A percentile compares a stretch with the other conserved stretches of the same genome.
Conservation (phyloP, 2,797 vertebrate genomes). For the Poecilia velifera region DNA sequence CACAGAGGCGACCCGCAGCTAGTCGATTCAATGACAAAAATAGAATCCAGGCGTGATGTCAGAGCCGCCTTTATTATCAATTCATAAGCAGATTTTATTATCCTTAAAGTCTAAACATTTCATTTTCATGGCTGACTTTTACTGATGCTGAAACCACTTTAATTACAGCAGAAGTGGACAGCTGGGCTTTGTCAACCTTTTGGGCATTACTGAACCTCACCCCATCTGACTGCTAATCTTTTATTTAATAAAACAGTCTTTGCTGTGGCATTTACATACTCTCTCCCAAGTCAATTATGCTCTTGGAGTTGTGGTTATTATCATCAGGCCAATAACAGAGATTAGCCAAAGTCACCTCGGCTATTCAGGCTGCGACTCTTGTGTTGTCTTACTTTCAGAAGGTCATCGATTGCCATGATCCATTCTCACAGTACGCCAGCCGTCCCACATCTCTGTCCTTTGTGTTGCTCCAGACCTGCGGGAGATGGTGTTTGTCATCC, state of each 20-base stretch:
- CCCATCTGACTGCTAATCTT: constrained; percentile 60
- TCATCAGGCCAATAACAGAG: constrained; percentile 59
- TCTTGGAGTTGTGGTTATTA: constrained; percentile 61
- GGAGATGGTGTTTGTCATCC: constrained; percentile 93
- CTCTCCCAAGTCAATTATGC: constrained; percentile 61
- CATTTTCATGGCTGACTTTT: constrained; percentile 19
- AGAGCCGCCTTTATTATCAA: constrained; percentile 9
- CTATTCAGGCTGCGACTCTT: constrained; percentile 47
- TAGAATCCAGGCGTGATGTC: constrained; percentile 29
- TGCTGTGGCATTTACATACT: constrained; percentile 63
- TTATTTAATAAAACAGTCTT: constrained; percentile 58
- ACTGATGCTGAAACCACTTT: constrained; percentile 33
- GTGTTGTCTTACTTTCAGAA: constrained; percentile 56
- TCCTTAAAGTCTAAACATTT: constrained; percentile 24
- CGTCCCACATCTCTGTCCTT: constrained; percentile 51
- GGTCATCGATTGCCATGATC: constrained; percentile 63
- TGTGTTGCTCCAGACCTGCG: constrained; percentile 85
- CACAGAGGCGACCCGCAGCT: constrained; percentile 38
- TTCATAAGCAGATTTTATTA: constrained; percentile 36
- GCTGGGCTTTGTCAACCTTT: constrained; percentile 55
- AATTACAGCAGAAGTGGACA: constrained; percentile 41
- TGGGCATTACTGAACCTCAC: constrained; percentile 34
- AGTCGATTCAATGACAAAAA: constrained; percentile 26
- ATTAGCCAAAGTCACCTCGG: constrained; percentile 63
- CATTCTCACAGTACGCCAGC: constrained; percentile 43